Evolutionary conservation across 37 sponge, comb jelly and placozoan species (phyloP).

Genomic region (Dysidea cf. avara): DNA sequence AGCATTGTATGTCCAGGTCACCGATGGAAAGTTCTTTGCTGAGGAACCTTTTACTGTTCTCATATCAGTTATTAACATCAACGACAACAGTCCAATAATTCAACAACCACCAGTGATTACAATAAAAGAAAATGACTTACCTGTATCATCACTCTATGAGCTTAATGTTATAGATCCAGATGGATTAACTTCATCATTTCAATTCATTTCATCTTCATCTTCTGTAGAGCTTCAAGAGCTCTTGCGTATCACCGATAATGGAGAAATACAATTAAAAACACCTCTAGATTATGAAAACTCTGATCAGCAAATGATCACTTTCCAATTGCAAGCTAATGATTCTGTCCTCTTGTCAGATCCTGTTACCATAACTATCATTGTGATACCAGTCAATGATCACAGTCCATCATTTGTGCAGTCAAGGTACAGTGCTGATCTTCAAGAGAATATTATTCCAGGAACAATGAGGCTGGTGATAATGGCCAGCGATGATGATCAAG

Average conservation of each 20-base stretch:
- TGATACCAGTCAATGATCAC: constrained; percentile 47
- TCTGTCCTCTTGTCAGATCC: background rate
- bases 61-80: background rate
- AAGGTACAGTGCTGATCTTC: background rate
- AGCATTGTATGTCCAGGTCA: no score
- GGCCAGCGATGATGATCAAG: constrained; percentile 33
- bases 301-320: background rate
- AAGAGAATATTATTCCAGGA: constrained; percentile 11
- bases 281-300: constrained; percentile 31
- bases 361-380: constrained; percentile 9
- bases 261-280: constrained; percentile 5
- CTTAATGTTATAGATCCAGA: no score
- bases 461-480: background rate
- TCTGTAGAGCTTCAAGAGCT: background rate
- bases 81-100: constrained; percentile 18
- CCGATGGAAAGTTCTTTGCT: constrained; percentile 10
- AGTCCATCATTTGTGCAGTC: constrained; percentile 12
- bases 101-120: background rate
- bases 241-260: constrained; percentile 7
- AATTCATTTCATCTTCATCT: no score
- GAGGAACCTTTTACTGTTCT: background rate
- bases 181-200: no score
- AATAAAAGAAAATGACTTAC: no score
- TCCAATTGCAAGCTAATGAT: constrained; percentile 9
- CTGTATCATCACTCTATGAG: no score